Evolutionary conservation across 2,113 vertebrate species (phyloP).

Genomic region (Pelusios castaneus): DNA sequence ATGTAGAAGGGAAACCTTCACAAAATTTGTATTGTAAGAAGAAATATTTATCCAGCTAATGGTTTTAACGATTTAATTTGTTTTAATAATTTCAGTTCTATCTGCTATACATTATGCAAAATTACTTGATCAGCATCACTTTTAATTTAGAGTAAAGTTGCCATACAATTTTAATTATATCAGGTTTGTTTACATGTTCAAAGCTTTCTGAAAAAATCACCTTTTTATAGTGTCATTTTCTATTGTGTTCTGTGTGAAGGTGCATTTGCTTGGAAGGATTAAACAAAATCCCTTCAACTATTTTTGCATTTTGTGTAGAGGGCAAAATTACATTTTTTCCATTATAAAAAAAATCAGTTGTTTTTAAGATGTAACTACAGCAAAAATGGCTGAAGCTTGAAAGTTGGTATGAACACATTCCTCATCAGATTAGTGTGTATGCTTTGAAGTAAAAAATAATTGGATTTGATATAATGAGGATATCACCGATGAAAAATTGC

Average conservation of each 20-base stretch:
- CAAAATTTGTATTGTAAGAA: background rate
- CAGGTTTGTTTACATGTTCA: background rate
- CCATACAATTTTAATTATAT: background rate
- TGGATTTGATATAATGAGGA: background rate
- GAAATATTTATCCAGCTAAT: background rate
- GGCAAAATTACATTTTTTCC: background rate
- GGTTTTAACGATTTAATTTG: background rate
- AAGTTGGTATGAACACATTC: background rate
- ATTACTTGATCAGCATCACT: background rate
- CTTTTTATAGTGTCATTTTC: background rate
- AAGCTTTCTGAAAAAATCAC: background rate
- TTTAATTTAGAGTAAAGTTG: constrained; percentile 2
- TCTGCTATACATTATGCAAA: background rate
- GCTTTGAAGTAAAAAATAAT: background rate
- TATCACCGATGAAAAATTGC: background rate
- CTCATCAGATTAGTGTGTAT: fast-evolving
- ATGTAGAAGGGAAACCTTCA: background rate
- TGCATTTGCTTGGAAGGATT: background rate
- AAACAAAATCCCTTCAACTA: background rate
- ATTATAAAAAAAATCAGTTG: background rate
- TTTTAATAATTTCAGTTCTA: background rate
- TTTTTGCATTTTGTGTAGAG: background rate
- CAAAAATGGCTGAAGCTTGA: background rate
- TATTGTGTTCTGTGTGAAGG: background rate
- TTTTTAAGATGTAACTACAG: background rate